Percentiles rank a stretch among this genome's conserved stretches.
These are phyloP conservation scores for Microchirus variegatus DNA, from an alignment of 2,797 vertebrate species.

Conservation along the genomic window DNA sequence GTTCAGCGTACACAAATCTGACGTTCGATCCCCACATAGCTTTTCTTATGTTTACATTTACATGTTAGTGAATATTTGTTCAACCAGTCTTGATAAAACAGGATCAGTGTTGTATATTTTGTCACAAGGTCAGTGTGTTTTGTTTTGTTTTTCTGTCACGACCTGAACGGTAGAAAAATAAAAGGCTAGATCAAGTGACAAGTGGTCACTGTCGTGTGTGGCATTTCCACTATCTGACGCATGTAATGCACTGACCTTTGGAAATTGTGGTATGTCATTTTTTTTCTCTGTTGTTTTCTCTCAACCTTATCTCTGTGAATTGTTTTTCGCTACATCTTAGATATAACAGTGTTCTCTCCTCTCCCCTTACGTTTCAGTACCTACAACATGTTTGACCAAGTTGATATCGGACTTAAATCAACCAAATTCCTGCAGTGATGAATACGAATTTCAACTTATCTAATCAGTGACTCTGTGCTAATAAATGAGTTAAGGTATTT, in stretches of 20 bases:
- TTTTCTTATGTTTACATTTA: slow-evolving; percentile 58
- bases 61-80: slow-evolving; percentile 51
- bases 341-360: neutral
- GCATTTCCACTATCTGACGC: slow-evolving; percentile 27
- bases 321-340: neutral
- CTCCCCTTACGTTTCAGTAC: neutral
- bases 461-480: too few relatives aligned
- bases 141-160: slow-evolving; percentile 7
- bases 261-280: too few relatives aligned
- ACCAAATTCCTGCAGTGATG: too few relatives aligned
- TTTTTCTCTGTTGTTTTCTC: too few relatives aligned
- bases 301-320: too few relatives aligned
- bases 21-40: slow-evolving; percentile 22
- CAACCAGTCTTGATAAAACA: slow-evolving; percentile 53
- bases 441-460: too few relatives aligned
- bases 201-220: neutral
- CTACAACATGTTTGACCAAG: too few relatives aligned
- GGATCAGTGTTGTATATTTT: slow-evolving; percentile 53
- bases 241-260: neutral
- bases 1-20: slow-evolving; percentile 41
- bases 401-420: too few relatives aligned
- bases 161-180: slow-evolving; percentile 41
- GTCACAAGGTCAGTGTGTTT: slow-evolving; percentile 41
- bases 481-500: too few relatives aligned
- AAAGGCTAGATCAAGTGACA: slow-evolving; percentile 24